A percentile compares a stretch with the other conserved stretches of the same genome.
Conservation (phyloP, 2,113 vertebrate genomes). For the Australoheros scitulus region DNA sequence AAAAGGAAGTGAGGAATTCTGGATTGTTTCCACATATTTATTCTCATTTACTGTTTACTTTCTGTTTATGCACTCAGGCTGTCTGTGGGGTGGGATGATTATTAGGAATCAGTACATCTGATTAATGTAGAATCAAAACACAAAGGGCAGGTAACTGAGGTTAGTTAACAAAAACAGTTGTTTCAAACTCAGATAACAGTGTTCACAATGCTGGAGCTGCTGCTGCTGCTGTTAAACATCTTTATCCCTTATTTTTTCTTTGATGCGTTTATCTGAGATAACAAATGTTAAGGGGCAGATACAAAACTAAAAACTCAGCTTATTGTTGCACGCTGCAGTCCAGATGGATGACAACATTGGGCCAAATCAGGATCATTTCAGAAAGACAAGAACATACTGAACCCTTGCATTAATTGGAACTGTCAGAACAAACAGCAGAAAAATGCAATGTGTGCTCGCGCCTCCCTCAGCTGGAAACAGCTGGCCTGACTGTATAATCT, state of each 20-base stretch:
- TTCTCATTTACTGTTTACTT: too few species aligned
- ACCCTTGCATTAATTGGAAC: background rate
- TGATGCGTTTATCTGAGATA: background rate
- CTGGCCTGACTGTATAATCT: background rate
- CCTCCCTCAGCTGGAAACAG: background rate
- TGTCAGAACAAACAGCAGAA: background rate
- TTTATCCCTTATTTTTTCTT: background rate
- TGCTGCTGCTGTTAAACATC: too few species aligned
- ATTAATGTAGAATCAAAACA: background rate
- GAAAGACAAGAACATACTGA: background rate
- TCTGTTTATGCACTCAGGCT: background rate
- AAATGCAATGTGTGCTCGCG: background rate
- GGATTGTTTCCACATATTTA: too few species aligned
- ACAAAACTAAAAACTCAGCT: background rate
- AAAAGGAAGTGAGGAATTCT: too few species aligned
- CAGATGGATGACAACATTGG: background rate
- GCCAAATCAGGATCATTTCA: background rate
- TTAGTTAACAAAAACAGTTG: background rate
- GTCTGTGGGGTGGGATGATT: too few species aligned
- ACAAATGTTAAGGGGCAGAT: background rate
- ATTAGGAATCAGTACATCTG: background rate
- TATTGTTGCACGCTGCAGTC: background rate
- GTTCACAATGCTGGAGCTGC: too few species aligned
- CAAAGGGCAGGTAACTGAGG: background rate
- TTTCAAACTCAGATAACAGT: background rate